Base-by-base conservation (phyloP, 2,797 vertebrate species). In the Passerculus sandwichensis region DNA sequence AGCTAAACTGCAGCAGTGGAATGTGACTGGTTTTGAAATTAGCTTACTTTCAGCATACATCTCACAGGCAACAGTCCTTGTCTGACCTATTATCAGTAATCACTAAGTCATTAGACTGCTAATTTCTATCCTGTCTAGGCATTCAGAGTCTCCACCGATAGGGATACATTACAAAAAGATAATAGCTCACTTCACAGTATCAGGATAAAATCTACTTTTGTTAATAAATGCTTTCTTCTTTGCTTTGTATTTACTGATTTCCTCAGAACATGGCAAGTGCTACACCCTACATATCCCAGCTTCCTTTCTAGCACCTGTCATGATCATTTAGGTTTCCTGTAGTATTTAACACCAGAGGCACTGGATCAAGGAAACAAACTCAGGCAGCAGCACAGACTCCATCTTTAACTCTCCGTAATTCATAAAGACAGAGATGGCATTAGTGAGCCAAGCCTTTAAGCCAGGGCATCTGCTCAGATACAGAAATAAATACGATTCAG, bases 401-500 rank as follows among this genome's bases (percentile, higher is more conserved):
- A 13, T 26, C 62, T 94, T 88, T 91, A 96, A 95, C 87, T 89
- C 95, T 84, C 81, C 0, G 38, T 94, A 96, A 94, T 93, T 84
- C 70, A 50, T 67, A 75, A 82, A 91, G 94, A 87, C 85, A 76
- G 30, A 84, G 85, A 96, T 19, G 56, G 94, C 85, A 94, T 96
- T 96, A 97, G 86, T 19, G 48, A 93, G 91, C 67, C 89, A 96
- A 97, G 91, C 93, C 95, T 94, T 88, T 95, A 96, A 97, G 90
- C 93, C 7, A 3, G 10, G 79, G 85, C 97, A 98, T 95, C 95
- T 96, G 96, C 91, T 94, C 84, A 81, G 88, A 66, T 80, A 95
- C 95, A 97, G 87, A 97, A 97, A 97, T 97, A 97, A 97, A 95
- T 81, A 91, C 42, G 25, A 93, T 92, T 82, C 83, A 36, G 64